Evolutionary conservation across 1,140 invertebrate species (phyloP), one percentile per base, ranked within the genome.

Genomic region (Ylistrum balloti): DNA sequence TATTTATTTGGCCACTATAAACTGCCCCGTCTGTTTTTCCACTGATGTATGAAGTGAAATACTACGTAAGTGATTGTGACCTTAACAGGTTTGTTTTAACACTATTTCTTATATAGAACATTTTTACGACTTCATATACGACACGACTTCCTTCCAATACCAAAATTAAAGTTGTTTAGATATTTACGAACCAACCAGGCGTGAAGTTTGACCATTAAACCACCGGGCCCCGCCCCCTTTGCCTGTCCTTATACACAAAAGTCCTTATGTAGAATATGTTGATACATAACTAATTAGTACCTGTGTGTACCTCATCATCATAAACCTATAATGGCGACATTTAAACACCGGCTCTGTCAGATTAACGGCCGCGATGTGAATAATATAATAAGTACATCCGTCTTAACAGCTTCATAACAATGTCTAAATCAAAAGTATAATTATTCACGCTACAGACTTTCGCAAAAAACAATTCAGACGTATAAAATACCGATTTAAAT

Each of bases 261-360:
- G 17, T 28, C 22, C 22, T 74, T n/a, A 74, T 1, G n/a, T 9
- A 28, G 11, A 28, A 74, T n/a, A 22, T 74, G 56, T 3, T 74
- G 22, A 74, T 28, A 74, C 22, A 28, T 28, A 28, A 38, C 35
- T 38, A 38, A 74, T 74, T 28, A 74, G 56, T 74, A 74, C 11
- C n/a, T 74, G 22, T 74, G 5, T 74, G 56, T 74, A 74, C 22
- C 15, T 28, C 22, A 74, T 74, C 56, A 74, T 11, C n/a, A 74
- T 74, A 74, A 74, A 74, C 56, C 56, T 74, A 74, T 74, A 74
- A 74, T 74, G 28, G n/a, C n/a, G 28, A 74, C 56, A 74, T 74
- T 28, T 74, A 74, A 74, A 74, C 56, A 74, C 56, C 15, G 22
- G 28, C 22, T 5, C 56, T 74, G 56, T 74, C 56, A 74, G 28